Evolutionary conservation across 2,113 vertebrate genomes (phyloP), one percentile per base, ranked within the genome.

Genomic region (Uropsilus gracilis): DNA sequence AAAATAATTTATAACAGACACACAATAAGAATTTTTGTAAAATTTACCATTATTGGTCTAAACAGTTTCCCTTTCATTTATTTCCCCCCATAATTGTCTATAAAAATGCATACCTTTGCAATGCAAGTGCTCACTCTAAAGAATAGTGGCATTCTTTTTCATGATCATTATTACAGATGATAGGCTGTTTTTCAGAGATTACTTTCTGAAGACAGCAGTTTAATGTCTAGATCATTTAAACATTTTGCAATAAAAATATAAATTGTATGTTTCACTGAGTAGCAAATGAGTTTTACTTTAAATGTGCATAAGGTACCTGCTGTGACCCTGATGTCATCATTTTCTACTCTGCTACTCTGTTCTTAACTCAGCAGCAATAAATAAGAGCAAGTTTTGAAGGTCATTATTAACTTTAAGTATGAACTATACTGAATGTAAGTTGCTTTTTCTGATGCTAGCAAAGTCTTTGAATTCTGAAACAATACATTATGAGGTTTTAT

Each of bases 361-460:
- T 96, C 57, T 86, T 95, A 96, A 88, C 85, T 88, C 87, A 92
- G 85, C 39, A 82, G 82, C 32, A 80, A 92, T 90, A 95, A 93
- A 87, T 89, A 91, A 92, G 55, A 96, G 48, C 86, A 81, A 83
- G 77, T 84, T 95, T 95, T 94, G 42, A 96, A 92, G 66, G 89
- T 95, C 71, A 85, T 84, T 95, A 84, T 86, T 93, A 97, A 89
- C 55, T 89, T 92, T 84, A 71, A 76, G 50, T 64, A 80, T 37
- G 59, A 92, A 80, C 61, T 83, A 32, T 42, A 59, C 46, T n/a
- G 26, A 90, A 86, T 81, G 44, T 26, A 90, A 97, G 94, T 80
- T 55, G 16, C 32, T 80, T 2, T 69, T 89, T 24, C 69, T 91
- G 28, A 81, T 68, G 16, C 28, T 53, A 89, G 46, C 22, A 39